These are phyloP conservation scores for Leptarthrus brevirostris DNA, from an alignment of 2,888 invertebrate genomes.

Conservation along the genomic window DNA sequence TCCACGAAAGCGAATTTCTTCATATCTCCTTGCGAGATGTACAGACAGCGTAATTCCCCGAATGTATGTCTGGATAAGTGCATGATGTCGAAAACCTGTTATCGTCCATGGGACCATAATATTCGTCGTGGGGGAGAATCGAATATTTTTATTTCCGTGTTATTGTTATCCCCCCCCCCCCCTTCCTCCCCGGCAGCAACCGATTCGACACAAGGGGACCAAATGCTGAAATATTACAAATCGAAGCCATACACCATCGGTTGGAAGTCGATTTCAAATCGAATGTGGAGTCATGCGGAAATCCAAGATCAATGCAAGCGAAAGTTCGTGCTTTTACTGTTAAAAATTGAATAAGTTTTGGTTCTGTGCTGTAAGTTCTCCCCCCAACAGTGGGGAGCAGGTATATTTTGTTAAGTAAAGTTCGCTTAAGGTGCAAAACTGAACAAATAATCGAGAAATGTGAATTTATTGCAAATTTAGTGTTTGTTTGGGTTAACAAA, in stretches of 20 bases:
- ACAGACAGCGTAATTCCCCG: not conserved
- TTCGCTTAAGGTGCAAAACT: too few species aligned
- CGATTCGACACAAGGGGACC: not conserved
- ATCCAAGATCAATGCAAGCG: constrained; percentile 30
- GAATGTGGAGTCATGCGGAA: not conserved
- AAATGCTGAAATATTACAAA: constrained; percentile 14
- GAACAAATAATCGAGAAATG: too few species aligned
- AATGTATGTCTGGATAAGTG: constrained; percentile 19
- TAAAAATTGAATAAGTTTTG: too few species aligned
- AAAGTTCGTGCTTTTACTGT: not conserved
- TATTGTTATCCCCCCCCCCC: constrained; percentile 44
- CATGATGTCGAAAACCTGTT: constrained; percentile 21
- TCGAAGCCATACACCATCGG: not conserved
- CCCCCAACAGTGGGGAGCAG: too few species aligned
- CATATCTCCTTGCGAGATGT: not conserved
- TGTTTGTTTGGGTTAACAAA: too few species aligned
- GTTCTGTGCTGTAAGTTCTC: too few species aligned
- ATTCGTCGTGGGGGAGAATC: constrained; percentile 4
- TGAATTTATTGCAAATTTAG: too few species aligned
- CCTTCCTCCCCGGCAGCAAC: too few species aligned
- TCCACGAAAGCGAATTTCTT: constrained; percentile 5
- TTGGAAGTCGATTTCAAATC: not conserved
- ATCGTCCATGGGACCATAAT: not conserved
- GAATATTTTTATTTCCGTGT: constrained; percentile 47
- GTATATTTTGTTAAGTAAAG: too few species aligned